Conservation (phyloP, 2,888 invertebrate species). For the Lasiommata megera region DNA sequence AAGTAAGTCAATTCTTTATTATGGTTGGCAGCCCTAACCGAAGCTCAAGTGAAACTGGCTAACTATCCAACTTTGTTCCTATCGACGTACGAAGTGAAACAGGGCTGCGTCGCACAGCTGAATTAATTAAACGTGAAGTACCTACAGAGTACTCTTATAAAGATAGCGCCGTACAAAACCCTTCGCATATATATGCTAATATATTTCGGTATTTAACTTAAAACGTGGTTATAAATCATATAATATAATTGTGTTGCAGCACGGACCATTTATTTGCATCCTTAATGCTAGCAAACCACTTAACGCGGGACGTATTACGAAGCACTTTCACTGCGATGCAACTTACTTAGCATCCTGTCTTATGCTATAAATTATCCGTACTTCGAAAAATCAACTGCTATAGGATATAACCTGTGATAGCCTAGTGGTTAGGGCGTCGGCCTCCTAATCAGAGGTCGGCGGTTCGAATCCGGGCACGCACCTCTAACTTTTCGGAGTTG, state of each 20-base stretch:
- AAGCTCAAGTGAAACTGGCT: neutral
- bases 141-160: conserved; percentile 8
- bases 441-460: too few species aligned
- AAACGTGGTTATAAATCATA: conserved; percentile 40
- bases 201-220: conserved; percentile 34
- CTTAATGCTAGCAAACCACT: neutral
- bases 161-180: conserved; percentile 10
- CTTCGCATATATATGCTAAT: conserved; percentile 18
- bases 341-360: too few species aligned
- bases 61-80: conserved; percentile 17
- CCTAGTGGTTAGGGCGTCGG: too few species aligned
- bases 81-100: conserved; percentile 30
- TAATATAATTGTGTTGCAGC: conserved; percentile 28
- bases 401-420: too few species aligned
- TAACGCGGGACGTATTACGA: neutral
- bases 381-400: too few species aligned
- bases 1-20: too few species aligned
- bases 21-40: neutral
- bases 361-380: too few species aligned
- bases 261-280: conserved; percentile 34
- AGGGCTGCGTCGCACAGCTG: conserved; percentile 26
- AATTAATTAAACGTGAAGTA: conserved; percentile 29
- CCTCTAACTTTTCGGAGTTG: too few species aligned
- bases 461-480: too few species aligned
- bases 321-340: neutral